Evolutionary conservation across 2,797 vertebrate genomes (phyloP), one percentile per base, ranked within the genome.

Genomic region (Danio kyathit): DNA sequence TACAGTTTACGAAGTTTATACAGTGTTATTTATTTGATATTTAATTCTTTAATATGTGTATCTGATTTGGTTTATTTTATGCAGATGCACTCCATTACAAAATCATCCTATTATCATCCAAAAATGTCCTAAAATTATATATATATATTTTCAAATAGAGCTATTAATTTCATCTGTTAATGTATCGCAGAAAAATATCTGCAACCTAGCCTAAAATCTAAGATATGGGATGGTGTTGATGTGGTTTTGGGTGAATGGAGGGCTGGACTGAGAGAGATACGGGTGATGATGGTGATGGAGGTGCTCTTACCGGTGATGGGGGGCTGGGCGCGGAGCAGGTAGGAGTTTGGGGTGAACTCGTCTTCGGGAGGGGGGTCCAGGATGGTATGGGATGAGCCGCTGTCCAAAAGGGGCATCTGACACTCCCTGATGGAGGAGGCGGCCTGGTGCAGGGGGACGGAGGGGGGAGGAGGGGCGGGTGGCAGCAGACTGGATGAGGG

Each of bases 371-470:
- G 96, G 91, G 94, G 95, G 88, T 96, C 96, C 95, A 96, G 95
- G 91, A 96, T 96, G 90, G 95, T 93, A 93, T 96, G 95, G 89
- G 96, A 94, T 87, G 95, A 84, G 85, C 95, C 95, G 93, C 95
- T 96, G 93, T 96, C 95, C 94, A 96, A 94, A 91, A 96, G 95
- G 88, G 95, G 95, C 94, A 96, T 95, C 94, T 96, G 96, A 94
- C 95, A 96, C 85, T 90, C 90, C 87, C 89, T 85, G 86, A 90
- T 83, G 92, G 94, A 94, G 91, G 94, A 93, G 82, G 94, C 95
- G 89, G 91, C 91, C 90, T 95, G 93, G 91, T 95, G 95, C 93
- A 95, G 94, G 89, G 95, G 95, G 91, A 93, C 94, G 89, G 94
- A 95, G 82, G 95, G 95, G 88, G 96, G 95, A 89, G 96, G 96